A percentile compares a stretch with the other conserved stretches of the same genome.
Evolutionary conservation across 64 coral and sea anemone species (phyloP).

Genomic region (Hydrozoanthus tunicans): DNA sequence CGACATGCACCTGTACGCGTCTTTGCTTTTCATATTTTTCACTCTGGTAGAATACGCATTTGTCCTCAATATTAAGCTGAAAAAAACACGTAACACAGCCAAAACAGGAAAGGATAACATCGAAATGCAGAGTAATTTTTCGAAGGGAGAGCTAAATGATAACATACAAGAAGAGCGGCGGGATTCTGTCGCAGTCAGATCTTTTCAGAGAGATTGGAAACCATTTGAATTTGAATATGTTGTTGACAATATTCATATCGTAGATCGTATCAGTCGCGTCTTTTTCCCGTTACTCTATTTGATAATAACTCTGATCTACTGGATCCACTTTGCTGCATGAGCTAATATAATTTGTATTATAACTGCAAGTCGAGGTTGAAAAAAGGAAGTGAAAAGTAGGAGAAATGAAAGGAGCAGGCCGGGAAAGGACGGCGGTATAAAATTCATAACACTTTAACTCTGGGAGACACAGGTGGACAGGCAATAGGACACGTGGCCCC

Average conservation of each 20-base stretch:
- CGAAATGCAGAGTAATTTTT: not conserved
- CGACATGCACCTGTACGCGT: slow-evolving; percentile 30
- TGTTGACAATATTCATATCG: slow-evolving; percentile 26
- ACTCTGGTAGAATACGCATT: slow-evolving; percentile 43
- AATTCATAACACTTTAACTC: too few relatives aligned
- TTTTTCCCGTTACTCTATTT: slow-evolving; percentile 15
- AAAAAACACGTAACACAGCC: not conserved
- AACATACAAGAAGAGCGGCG: not conserved
- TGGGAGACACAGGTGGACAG: too few relatives aligned
- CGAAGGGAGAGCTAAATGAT: not conserved
- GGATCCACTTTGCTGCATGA: not conserved
- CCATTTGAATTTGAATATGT: not conserved
- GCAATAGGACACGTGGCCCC: too few relatives aligned
- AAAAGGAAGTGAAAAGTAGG: not conserved
- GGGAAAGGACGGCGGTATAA: too few relatives aligned
- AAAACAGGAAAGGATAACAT: not conserved
- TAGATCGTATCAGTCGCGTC: slow-evolving; percentile 7
- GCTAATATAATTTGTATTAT: not conserved
- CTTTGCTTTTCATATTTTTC: slow-evolving; percentile 41
- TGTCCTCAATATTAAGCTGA: slow-evolving; percentile 34
- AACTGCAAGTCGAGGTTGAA: not conserved
- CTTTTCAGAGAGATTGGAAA: not conserved
- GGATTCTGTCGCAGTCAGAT: not conserved
- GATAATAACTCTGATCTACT: slow-evolving; percentile 11
- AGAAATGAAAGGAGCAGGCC: too few relatives aligned